Conservation (phyloP, 1,140 invertebrate species). For the Drosophila nigromelanica region DNA sequence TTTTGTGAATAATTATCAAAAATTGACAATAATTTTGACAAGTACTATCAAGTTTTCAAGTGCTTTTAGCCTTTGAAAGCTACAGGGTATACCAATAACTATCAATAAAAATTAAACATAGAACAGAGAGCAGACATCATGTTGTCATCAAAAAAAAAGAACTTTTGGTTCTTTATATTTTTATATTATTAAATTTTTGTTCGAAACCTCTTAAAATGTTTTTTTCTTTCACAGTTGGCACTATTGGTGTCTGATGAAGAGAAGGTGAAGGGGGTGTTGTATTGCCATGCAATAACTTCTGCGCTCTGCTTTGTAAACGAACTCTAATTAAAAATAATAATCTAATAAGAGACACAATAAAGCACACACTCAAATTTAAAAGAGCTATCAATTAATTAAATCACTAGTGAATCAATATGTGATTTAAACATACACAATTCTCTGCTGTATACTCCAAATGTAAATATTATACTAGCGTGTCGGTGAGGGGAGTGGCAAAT, state of each 20-base stretch:
- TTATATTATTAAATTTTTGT: background rate
- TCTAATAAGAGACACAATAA: background rate
- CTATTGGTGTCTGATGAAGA: background rate
- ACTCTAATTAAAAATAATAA: background rate
- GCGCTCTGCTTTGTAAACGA: background rate
- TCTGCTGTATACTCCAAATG: background rate
- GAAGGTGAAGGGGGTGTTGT: background rate
- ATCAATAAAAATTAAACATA: no score
- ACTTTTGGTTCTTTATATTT: background rate
- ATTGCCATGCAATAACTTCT: background rate
- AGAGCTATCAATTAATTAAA: background rate
- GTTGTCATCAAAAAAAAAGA: background rate
- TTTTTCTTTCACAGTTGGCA: no score
- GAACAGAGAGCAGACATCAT: background rate
- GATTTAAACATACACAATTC: background rate
- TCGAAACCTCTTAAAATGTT: background rate
- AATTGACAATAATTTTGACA: no score
- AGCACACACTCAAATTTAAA: background rate
- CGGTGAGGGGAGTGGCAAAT: no score
- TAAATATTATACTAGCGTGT: background rate
- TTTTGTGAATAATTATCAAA: no score
- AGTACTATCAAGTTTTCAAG: no score
- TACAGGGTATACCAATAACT: no score
- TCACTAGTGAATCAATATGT: background rate
- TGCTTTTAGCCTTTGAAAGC: no score